Base-by-base conservation (phyloP, 2,888 invertebrate species). In the Alentia gelatinosa region DNA sequence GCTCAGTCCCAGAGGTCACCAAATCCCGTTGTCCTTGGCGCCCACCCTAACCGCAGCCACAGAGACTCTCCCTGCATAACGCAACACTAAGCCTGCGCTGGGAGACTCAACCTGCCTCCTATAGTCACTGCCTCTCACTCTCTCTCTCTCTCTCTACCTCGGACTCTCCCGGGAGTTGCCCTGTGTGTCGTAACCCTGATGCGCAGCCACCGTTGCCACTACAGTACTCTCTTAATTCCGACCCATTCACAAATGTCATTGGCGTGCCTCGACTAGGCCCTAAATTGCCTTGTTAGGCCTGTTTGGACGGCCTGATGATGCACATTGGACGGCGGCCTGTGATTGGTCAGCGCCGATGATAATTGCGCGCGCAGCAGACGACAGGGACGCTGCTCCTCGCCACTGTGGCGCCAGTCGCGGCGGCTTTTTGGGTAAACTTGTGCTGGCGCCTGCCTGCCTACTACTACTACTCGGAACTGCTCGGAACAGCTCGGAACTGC, bases 401-500 rank as follows among this genome's bases (percentile, higher is more conserved):
- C 50, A 19, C 50, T 15, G 19, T 12, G 50, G 50, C 12, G 12
- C 40, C 39, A 40, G 26, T 19, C 15, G 37, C 26, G 40, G 39
- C 39, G 83, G 83, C 83, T 83, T 83, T 83, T 83, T 83, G 83
- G 83, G 83, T 83, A 83, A 83, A 83, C 83, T 75, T 75, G 75
- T 37, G 33, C 75, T 74, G 74, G 12, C 15, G 56, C 56, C 19
- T 75, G 4, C 35, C 75, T 75, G 26, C 7, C 1, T 26, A 56
- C 23, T 33, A 75, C 5, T 30, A 33, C 19, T 15, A 75, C 26
- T n/a, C 75, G 4, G 75, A 12, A 33, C 3, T 75, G 37, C 75
- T 75, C 33, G n/a, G 75, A n/a, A n/a, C n/a, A n/a, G 5, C 75
- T 4, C 83, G 35, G 83, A 83, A 39, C 39, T 83, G 83, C 39